Evolutionary conservation across 2,797 vertebrate genomes (phyloP).

Genomic region (Rallus crepitans): DNA sequence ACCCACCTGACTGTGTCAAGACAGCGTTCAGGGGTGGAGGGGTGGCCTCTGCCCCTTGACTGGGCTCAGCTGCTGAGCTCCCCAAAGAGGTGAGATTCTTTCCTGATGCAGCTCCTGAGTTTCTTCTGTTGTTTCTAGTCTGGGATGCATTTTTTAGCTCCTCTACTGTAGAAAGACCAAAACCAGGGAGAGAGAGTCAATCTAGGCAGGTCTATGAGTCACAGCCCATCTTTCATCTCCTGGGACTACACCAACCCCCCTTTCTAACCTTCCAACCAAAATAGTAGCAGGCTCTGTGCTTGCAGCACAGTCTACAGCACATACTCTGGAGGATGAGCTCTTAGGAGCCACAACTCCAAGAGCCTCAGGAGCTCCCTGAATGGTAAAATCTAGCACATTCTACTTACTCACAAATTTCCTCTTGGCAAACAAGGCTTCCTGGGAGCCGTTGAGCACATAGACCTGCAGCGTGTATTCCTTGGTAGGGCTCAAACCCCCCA

Average conservation of each 20-base stretch:
- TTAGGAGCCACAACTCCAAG: background rate
- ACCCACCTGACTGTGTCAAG: slow-evolving; percentile 56
- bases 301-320: accelerated
- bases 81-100: background rate
- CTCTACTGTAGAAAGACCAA: slow-evolving; percentile 57
- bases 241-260: background rate
- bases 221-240: background rate
- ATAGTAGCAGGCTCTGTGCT: background rate
- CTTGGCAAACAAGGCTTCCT: slow-evolving; percentile 87
- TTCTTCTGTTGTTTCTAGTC: slow-evolving; percentile 49
- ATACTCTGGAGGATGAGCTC: background rate
- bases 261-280: background rate
- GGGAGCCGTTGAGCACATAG: slow-evolving; percentile 86
- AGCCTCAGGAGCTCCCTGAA: background rate
- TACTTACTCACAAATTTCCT: slow-evolving; percentile 93
- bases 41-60: background rate
- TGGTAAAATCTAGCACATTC: accelerated
- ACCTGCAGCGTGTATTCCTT: slow-evolving; percentile 91
- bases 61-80: background rate
- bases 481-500: slow-evolving; percentile 90
- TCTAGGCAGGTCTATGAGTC: background rate
- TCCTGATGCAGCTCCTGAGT: background rate
- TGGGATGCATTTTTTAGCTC: slow-evolving; percentile 74
- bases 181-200: background rate
- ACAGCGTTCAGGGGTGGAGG: background rate